Evolutionary conservation across 2,888 invertebrate species (phyloP).

Genomic region (Nomada ruficornis): DNA sequence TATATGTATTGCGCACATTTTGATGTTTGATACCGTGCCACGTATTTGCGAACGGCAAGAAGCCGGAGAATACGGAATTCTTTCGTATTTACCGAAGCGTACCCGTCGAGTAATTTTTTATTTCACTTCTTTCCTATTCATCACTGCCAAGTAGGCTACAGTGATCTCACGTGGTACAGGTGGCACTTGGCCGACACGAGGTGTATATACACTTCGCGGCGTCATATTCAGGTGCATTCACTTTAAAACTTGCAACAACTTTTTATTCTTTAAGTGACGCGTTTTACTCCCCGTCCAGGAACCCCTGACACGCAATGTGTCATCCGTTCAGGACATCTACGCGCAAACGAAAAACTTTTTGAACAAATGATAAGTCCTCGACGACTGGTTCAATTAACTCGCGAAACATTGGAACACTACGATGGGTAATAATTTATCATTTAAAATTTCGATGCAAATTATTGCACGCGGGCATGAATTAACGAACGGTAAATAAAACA

Average conservation of each 20-base stretch:
- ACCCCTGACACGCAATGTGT: background rate
- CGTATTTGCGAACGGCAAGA: constrained; percentile 20
- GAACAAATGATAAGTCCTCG: background rate
- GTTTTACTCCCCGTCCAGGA: background rate
- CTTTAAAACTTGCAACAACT: constrained; percentile 47
- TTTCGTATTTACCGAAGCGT: constrained; percentile 35
- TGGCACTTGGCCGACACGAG: constrained; percentile 27
- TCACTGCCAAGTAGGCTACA: constrained; percentile 40
- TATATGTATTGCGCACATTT: background rate
- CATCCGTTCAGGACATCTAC: background rate
- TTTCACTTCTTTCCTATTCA: constrained; percentile 40
- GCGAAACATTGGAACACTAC: background rate
- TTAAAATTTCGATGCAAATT: too few relatives aligned
- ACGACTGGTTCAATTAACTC: background rate
- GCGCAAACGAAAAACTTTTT: background rate
- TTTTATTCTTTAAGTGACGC: constrained; percentile 26
- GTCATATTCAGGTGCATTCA: constrained; percentile 22
- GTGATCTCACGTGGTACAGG: constrained; percentile 39
- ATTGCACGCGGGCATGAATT: too few relatives aligned
- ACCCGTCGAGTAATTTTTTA: constrained; percentile 36
- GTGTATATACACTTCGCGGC: constrained; percentile 17
- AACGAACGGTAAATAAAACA: too few relatives aligned
- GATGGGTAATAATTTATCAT: too few relatives aligned
- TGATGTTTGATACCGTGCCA: background rate
- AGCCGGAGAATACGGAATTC: constrained; percentile 18